These are phyloP conservation scores for Chaetodon auriga DNA, from an alignment of 2,113 vertebrate genomes.

Conservation along the genomic window DNA sequence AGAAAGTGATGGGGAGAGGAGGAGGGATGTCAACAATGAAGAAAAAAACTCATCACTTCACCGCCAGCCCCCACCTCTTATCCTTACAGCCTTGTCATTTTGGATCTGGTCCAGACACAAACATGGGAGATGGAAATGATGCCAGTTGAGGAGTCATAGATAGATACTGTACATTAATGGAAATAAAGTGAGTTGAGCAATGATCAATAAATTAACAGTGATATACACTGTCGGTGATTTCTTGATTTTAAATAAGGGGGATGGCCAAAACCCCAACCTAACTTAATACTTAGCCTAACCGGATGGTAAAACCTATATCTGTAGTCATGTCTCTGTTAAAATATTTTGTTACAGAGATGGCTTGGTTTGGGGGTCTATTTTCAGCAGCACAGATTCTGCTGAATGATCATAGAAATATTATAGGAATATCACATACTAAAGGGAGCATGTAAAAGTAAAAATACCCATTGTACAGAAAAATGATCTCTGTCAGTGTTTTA, in stretches of 20 bases:
- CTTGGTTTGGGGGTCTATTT: no score
- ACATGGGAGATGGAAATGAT: constrained; percentile 44
- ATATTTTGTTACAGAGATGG: no score
- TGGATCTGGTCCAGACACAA: constrained; percentile 51
- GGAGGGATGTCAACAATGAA: constrained; percentile 41
- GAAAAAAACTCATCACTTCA: constrained; percentile 53
- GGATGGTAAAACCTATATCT: no score
- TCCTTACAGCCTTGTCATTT: constrained; percentile 42
- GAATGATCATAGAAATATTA: no score
- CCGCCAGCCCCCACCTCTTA: constrained; percentile 26
- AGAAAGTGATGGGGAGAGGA: constrained; percentile 41
- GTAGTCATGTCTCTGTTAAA: no score
- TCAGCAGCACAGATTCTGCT: no score
- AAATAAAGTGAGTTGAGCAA: constrained; percentile 29
- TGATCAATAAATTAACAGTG: constrained; percentile 24
- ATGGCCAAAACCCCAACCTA: no score
- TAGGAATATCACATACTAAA: no score
- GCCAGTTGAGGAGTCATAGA: constrained; percentile 37
- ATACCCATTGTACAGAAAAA: no score
- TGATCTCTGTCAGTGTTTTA: no score
- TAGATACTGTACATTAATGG: constrained; percentile 51
- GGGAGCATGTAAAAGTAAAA: no score
- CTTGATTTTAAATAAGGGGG: neutral
- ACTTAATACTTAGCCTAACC: no score
- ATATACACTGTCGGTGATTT: neutral